Conservation (phyloP, 2,113 vertebrate species). For the Glaucomys volans region DNA sequence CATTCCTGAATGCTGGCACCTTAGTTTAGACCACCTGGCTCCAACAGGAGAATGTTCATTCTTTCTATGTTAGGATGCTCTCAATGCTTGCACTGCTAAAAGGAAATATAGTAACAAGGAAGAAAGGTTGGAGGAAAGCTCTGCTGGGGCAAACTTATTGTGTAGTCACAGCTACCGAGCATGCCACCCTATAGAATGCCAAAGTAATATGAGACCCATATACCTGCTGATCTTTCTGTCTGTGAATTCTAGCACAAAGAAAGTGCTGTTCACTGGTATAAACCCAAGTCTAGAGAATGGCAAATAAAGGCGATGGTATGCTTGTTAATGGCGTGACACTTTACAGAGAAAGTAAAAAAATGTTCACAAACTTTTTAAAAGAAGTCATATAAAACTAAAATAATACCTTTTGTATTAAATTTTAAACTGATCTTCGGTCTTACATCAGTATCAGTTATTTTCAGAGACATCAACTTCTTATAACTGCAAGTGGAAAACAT, state of each 20-base stretch:
- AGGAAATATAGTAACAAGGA: background rate
- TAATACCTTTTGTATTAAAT: constrained; percentile 78
- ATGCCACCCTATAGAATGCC: background rate
- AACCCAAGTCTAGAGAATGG: constrained; percentile 1
- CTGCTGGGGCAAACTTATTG: background rate
- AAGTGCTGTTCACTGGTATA: background rate
- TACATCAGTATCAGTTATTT: constrained; percentile 72
- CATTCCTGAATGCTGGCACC: background rate
- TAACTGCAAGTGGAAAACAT: constrained; percentile 76
- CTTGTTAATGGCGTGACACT: background rate
- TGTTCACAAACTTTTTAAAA: constrained; percentile 50
- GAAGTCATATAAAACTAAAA: constrained; percentile 60
- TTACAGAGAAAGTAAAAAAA: constrained; percentile 26
- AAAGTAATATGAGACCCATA: background rate
- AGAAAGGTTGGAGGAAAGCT: background rate
- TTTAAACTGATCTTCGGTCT: constrained; percentile 76
- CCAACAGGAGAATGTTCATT: background rate
- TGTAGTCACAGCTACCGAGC: background rate
- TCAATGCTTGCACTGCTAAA: background rate
- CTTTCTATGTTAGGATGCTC: background rate
- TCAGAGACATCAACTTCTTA: constrained; percentile 76
- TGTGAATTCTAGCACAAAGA: background rate
- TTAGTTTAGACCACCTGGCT: constrained; percentile 20
- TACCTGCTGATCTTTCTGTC: background rate
- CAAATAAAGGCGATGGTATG: background rate